Evolutionary conservation across 2,797 vertebrate genomes (phyloP).

Genomic region (Rhinatrema bivittatum): DNA sequence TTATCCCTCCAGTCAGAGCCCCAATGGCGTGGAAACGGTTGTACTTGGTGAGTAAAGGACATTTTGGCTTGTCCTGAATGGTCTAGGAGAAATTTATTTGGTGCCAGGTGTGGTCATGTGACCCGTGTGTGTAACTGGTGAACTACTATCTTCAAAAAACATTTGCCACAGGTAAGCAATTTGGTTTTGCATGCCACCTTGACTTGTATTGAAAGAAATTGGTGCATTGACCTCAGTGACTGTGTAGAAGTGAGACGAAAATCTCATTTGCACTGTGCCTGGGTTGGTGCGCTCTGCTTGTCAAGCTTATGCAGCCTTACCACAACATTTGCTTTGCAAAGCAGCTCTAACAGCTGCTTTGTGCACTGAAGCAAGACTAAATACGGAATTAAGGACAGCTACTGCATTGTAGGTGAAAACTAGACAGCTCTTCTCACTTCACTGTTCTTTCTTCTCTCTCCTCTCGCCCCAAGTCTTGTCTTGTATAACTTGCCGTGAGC

Average conservation of each 20-base stretch:
- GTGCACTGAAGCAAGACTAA: conserved; percentile 19
- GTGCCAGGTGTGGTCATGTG: too few species aligned
- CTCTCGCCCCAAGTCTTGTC: conserved; percentile 13
- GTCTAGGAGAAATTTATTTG: too few species aligned
- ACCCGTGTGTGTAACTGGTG: too few species aligned
- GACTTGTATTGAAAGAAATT: too few species aligned
- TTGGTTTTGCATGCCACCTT: too few species aligned
- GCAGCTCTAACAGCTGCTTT: background rate
- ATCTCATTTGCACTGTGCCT: conserved; percentile 17
- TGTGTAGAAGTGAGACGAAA: conserved; percentile 25
- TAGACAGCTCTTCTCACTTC: conserved; percentile 18
- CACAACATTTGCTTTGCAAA: conserved; percentile 33
- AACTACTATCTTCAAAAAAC: too few species aligned
- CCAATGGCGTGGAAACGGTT: too few species aligned
- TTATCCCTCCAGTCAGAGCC: too few species aligned
- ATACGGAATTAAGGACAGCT: conserved; percentile 24
- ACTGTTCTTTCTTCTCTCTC: conserved; percentile 21
- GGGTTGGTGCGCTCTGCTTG: conserved; percentile 11
- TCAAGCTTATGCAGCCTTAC: too few species aligned
- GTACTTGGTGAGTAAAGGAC: too few species aligned
- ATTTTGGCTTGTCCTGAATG: too few species aligned
- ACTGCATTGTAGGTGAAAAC: conserved; percentile 21
- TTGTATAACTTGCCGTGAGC: conserved; percentile 35
- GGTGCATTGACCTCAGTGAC: conserved; percentile 2
- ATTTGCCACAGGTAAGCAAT: too few species aligned